These are phyloP conservation scores for Borostomias antarcticus DNA, from an alignment of 2,797 vertebrate genomes.

Conservation along the genomic window DNA sequence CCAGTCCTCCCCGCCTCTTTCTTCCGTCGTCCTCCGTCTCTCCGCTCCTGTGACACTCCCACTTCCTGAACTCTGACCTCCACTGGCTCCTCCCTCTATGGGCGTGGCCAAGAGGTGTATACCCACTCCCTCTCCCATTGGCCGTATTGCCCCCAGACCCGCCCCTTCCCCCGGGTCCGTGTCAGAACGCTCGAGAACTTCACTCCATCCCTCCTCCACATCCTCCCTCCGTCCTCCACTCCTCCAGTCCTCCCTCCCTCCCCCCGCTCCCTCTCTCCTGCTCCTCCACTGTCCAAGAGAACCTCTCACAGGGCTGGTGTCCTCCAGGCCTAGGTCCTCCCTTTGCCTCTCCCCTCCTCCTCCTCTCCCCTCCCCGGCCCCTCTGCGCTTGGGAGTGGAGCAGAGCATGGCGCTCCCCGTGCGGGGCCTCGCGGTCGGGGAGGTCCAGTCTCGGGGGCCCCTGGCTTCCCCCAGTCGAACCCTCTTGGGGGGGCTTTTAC, in stretches of 20 bases:
- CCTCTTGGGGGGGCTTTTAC: constrained; percentile 82
- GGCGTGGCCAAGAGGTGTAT: constrained; percentile 36
- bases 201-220: neutral
- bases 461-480: constrained; percentile 64
- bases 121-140: constrained; percentile 68
- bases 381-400: constrained; percentile 71
- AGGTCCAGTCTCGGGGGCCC: constrained; percentile 22
- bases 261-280: constrained; percentile 3
- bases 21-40: constrained; percentile 52
- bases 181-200: neutral
- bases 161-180: constrained; percentile 31
- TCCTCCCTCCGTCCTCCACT: constrained; percentile 15
- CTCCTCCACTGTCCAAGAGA: constrained; percentile 19
- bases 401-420: constrained; percentile 55
- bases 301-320: constrained; percentile 66
- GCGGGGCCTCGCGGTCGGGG: constrained; percentile 37
- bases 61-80: constrained; percentile 7
- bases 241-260: neutral
- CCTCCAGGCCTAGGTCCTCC: constrained; percentile 43
- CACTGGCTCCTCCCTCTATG: neutral
- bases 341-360: neutral
- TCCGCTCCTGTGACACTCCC: constrained; percentile 62
- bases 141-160: constrained; percentile 57
- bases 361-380: constrained; percentile 1
- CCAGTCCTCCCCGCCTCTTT: constrained; percentile 20